These are phyloP conservation scores for Graphium colonna DNA, from an alignment of 2,888 invertebrate genomes.

Conservation along the genomic window DNA sequence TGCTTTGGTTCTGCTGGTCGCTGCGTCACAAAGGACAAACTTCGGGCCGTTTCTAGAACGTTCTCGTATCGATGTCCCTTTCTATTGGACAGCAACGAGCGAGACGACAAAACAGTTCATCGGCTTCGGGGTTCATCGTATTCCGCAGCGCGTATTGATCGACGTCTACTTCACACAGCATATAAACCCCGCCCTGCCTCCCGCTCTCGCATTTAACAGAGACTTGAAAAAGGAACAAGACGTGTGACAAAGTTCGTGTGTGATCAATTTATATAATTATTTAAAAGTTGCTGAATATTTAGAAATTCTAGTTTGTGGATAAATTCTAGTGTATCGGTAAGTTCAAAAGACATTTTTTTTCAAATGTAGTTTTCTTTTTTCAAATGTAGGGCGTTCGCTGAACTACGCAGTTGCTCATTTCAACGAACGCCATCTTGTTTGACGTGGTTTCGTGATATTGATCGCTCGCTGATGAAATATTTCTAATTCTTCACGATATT, in stretches of 20 bases:
- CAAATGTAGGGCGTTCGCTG: not conserved
- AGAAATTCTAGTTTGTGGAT: conserved; percentile 20
- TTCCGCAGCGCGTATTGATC: conserved; percentile 18
- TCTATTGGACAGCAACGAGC: not conserved
- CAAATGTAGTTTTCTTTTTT: conserved; percentile 1
- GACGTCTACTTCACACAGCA: conserved; percentile 10
- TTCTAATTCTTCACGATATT: not conserved
- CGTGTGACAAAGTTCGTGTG: conserved; percentile 21
- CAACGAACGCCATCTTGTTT: conserved; percentile 19
- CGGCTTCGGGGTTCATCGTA: conserved; percentile 21
- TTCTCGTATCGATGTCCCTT: not conserved
- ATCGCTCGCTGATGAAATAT: conserved; percentile 12
- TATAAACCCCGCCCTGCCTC: conserved; percentile 18
- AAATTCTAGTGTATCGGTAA: conserved; percentile 23
- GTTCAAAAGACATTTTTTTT: conserved; percentile 2
- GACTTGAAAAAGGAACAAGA: conserved; percentile 24
- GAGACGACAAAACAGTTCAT: conserved; percentile 10
- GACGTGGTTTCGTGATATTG: conserved; percentile 19
- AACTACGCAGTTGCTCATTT: conserved; percentile 11
- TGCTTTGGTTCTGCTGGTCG: not conserved
- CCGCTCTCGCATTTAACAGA: conserved; percentile 19
- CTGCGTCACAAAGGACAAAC: conserved; percentile 18
- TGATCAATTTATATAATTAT: conserved; percentile 21
- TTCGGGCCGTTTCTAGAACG: conserved; percentile 17
- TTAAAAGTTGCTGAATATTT: conserved; percentile 20